These are phyloP conservation scores for Origma solitaria DNA, from an alignment of 2,113 vertebrate species.

Conservation along the genomic window DNA sequence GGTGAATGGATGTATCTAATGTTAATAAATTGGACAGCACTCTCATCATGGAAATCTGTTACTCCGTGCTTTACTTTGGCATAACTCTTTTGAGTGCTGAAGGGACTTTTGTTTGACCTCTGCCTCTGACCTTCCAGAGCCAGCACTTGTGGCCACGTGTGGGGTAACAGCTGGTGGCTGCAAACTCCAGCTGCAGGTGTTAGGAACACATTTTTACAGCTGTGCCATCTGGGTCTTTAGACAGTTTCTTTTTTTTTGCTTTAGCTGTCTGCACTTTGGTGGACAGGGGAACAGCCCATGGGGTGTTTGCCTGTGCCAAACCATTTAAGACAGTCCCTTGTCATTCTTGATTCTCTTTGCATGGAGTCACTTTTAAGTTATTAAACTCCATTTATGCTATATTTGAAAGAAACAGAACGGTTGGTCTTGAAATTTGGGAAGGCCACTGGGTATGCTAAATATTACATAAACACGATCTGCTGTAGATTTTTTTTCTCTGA, in stretches of 20 bases:
- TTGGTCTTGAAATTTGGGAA: background rate
- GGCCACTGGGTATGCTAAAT: background rate
- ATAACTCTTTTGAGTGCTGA: background rate
- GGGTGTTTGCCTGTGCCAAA: background rate
- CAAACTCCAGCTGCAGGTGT: constrained; percentile 68
- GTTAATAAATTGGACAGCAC: background rate
- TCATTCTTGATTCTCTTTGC: constrained; percentile 10
- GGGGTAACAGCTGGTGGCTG: constrained; percentile 60
- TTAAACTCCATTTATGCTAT: constrained; percentile 1
- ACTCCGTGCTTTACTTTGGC: background rate
- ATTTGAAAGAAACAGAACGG: constrained; percentile 20
- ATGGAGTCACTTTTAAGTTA: background rate
- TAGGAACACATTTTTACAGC: constrained; percentile 57
- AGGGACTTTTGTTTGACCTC: constrained; percentile 65
- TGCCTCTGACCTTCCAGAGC: constrained; percentile 53
- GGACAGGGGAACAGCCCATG: background rate
- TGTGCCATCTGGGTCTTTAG: constrained; percentile 62
- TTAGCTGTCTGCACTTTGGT: constrained; percentile 40
- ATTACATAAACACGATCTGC: background rate
- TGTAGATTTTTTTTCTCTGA: background rate
- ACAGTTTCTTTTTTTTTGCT: constrained; percentile 38
- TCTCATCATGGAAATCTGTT: background rate
- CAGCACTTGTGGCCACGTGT: constrained; percentile 55
- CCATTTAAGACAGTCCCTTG: background rate
- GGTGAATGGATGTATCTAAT: background rate